Conservation (phyloP, 2,888 invertebrate genomes). For the Ferdinandea cuprea region DNA sequence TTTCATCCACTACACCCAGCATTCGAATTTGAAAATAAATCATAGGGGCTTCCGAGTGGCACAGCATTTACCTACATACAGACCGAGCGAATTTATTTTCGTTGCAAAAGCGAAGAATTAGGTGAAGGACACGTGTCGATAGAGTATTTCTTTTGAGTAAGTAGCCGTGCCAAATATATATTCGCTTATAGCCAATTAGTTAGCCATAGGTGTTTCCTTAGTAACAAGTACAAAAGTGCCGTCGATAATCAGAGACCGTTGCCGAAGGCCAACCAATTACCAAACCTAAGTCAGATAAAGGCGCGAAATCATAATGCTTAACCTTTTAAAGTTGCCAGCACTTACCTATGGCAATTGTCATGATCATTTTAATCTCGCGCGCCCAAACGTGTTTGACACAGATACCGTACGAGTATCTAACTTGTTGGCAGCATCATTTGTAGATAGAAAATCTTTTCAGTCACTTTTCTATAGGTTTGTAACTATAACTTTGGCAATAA, state of each 20-base stretch:
- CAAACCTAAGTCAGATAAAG: constrained; percentile 39
- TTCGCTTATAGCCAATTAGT: constrained; percentile 64
- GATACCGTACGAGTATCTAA: background rate
- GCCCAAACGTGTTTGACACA: constrained; percentile 35
- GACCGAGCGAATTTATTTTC: constrained; percentile 51
- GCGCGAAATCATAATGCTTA: constrained; percentile 42
- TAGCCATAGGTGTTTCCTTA: constrained; percentile 63
- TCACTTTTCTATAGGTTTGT: background rate
- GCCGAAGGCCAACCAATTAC: constrained; percentile 51
- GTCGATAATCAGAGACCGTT: constrained; percentile 37
- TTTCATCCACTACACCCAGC: background rate
- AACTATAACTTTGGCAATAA: constrained; percentile 3
- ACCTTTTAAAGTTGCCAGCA: constrained; percentile 9
- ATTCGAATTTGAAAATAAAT: constrained; percentile 52
- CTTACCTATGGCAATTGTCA: constrained; percentile 29
- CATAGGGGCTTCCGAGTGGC: constrained; percentile 66
- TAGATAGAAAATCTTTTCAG: constrained; percentile 26
- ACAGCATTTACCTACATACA: background rate
- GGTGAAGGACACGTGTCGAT: constrained; percentile 68
- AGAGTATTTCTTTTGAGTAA: constrained; percentile 36
- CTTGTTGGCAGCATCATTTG: constrained; percentile 5
- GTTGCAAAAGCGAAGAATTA: constrained; percentile 62
- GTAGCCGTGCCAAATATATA: constrained; percentile 56
- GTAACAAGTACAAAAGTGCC: constrained; percentile 39
- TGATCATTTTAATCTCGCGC: constrained; percentile 45